Percentiles rank a stretch among this genome's conserved stretches.
phyloP scores from a whole-genome alignment of 2,113 vertebrate species.

The Bombycilla garrulus region DNA sequence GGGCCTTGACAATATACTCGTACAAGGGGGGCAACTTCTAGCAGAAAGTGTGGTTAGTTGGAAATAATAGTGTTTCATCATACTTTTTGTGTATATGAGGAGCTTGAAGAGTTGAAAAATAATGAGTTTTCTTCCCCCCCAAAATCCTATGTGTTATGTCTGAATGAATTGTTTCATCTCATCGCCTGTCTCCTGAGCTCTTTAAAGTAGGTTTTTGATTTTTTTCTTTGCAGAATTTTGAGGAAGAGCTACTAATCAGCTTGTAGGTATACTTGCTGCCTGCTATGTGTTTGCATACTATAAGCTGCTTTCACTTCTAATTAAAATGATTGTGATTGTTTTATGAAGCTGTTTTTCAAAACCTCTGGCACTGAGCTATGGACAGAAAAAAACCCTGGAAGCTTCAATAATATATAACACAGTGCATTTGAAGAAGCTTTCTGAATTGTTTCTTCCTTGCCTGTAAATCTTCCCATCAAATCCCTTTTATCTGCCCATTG shows the following conservation, averaged over 20 bases:
- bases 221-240: neutral
- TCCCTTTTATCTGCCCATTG: neutral
- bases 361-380: neutral
- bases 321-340: neutral
- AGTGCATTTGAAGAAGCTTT: neutral
- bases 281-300: neutral
- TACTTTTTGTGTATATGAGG: neutral
- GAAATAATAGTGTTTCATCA: neutral
- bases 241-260: neutral
- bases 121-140: rapidly evolving
- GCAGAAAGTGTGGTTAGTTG: neutral
- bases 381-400: neutral
- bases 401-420: neutral
- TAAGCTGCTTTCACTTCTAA: neutral
- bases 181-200: neutral
- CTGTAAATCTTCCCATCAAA: neutral
- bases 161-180: neutral
- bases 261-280: neutral
- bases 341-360: neutral
- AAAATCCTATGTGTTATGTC: neutral
- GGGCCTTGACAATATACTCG: neutral
- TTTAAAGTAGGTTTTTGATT: neutral
- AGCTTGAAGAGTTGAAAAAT: neutral
- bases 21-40: neutral
- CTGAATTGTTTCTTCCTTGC: neutral